phyloP scores from a whole-genome alignment of 2,113 vertebrate genomes.

The Solea solea region DNA sequence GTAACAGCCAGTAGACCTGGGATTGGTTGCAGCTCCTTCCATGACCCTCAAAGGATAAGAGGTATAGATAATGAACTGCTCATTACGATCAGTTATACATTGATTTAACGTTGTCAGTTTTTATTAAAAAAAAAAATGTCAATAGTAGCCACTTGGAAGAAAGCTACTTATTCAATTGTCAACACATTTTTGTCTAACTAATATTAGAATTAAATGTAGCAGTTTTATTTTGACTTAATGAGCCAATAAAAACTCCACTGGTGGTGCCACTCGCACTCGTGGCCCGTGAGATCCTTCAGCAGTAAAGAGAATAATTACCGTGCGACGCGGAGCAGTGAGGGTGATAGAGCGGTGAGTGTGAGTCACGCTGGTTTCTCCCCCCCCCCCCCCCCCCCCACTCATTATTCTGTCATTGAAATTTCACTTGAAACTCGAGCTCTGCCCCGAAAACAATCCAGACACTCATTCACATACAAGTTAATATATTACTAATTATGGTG shows the following conservation, averaged over 20 bases:
- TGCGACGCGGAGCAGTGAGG: slow-evolving; percentile 53
- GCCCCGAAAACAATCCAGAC: slow-evolving; percentile 60
- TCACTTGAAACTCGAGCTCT: slow-evolving; percentile 41
- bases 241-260: slow-evolving; percentile 16
- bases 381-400: slow-evolving; percentile 44
- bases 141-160: neutral
- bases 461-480: slow-evolving; percentile 58
- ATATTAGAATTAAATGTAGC: slow-evolving; percentile 13
- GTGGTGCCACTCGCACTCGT: slow-evolving; percentile 7
- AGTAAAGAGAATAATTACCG: slow-evolving; percentile 38
- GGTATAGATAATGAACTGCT: neutral
- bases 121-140: neutral
- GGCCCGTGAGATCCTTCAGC: slow-evolving; percentile 42
- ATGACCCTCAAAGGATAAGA: neutral
- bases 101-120: neutral
- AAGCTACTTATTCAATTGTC: slow-evolving; percentile 29
- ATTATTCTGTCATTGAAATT: slow-evolving; percentile 69
- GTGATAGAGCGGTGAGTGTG: slow-evolving; percentile 64
- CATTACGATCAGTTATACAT: neutral
- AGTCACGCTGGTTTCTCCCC: slow-evolving; percentile 69
- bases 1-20: neutral
- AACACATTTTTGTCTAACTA: slow-evolving; percentile 14
- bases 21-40: neutral
- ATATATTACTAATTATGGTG: slow-evolving; percentile 59
- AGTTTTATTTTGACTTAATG: slow-evolving; percentile 37